Conservation (phyloP, 2,113 vertebrate species). For the Tyrannus savana region DNA sequence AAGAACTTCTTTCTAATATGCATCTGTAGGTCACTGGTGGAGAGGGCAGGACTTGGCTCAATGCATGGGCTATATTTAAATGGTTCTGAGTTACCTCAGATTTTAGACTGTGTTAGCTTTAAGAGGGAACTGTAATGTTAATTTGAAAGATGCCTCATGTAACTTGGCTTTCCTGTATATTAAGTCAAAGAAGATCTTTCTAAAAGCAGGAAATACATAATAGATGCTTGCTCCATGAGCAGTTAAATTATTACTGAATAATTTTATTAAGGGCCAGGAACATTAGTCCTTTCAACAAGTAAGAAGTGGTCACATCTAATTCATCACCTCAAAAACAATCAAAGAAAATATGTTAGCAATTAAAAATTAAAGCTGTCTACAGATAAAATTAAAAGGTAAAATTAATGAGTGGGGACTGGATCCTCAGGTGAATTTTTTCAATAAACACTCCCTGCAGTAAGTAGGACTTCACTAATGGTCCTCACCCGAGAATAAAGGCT, state of each 20-base stretch:
- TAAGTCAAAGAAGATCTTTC: slow-evolving; percentile 11
- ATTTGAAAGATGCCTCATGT: not conserved
- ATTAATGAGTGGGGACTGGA: not conserved
- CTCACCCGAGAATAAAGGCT: not conserved
- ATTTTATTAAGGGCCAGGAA: slow-evolving; percentile 38
- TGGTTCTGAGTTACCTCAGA: not conserved
- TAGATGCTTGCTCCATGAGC: not conserved
- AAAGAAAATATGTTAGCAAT: slow-evolving; percentile 17
- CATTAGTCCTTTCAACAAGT: not conserved
- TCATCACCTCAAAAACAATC: not conserved
- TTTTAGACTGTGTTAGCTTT: not conserved
- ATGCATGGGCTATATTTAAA: not conserved
- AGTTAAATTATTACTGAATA: slow-evolving; percentile 25
- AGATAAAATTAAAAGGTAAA: slow-evolving; percentile 28
- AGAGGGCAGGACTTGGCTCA: not conserved
- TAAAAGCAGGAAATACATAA: slow-evolving; percentile 15
- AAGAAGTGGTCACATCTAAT: not conserved
- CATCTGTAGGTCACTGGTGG: not conserved
- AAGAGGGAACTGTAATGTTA: slow-evolving; percentile 5
- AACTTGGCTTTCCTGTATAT: not conserved
- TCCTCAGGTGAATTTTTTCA: not conserved
- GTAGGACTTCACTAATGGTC: not conserved
- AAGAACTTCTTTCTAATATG: not conserved
- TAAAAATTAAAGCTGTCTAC: slow-evolving; percentile 25
- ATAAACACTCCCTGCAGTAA: not conserved